Evolutionary conservation across 2,797 vertebrate species (phyloP).

Genomic region (Pipistrellus pipistrellus): DNA sequence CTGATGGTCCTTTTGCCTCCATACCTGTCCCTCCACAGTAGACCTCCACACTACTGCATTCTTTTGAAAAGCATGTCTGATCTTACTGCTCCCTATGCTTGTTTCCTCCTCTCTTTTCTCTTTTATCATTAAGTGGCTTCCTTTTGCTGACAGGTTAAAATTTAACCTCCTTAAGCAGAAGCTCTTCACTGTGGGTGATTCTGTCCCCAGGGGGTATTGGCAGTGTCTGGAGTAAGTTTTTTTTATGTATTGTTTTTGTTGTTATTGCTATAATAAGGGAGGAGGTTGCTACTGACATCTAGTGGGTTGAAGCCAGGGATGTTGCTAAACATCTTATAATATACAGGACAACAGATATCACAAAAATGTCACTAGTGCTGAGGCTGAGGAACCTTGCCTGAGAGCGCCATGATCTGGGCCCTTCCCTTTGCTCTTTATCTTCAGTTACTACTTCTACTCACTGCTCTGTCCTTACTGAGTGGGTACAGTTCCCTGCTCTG

Average conservation of each 20-base stretch:
- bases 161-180: background rate
- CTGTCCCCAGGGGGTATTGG: background rate
- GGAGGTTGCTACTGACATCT: conserved; percentile 52
- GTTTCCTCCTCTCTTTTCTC: too few relatives aligned
- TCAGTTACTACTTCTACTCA: background rate
- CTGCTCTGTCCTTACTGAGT: background rate
- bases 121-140: background rate
- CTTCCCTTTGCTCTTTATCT: background rate
- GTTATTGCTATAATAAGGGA: background rate
- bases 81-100: background rate
- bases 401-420: too few relatives aligned
- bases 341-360: background rate
- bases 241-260: background rate
- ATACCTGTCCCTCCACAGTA: rapidly evolving
- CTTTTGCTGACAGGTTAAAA: background rate
- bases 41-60: background rate
- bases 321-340: background rate
- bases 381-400: background rate
- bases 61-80: background rate
- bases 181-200: background rate
- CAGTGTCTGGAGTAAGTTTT: background rate
- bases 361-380: background rate
- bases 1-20: background rate
- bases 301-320: conserved; percentile 22
- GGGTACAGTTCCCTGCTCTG: background rate